Percentiles rank a stretch among this genome's conserved stretches.
Evolutionary conservation across 2,113 vertebrate genomes (phyloP).

Genomic region (Platysteira castanea): DNA sequence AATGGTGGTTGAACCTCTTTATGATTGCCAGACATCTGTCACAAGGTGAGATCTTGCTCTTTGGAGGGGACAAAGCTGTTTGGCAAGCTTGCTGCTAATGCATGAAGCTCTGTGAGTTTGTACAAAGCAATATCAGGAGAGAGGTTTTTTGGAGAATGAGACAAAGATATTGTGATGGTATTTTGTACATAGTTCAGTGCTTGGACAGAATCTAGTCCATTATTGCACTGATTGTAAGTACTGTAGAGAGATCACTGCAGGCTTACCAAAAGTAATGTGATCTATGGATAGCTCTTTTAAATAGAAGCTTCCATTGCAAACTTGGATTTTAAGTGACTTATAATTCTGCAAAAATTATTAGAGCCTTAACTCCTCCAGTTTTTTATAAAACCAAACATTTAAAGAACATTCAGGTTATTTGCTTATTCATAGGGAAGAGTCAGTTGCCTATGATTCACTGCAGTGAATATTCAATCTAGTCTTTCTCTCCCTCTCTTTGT

Average conservation of each 20-base stretch:
- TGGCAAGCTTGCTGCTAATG: not conserved
- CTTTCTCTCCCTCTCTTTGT: not conserved
- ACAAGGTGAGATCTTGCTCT: not conserved
- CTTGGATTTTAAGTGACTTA: not conserved
- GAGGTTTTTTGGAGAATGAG: not conserved
- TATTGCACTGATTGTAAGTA: not conserved
- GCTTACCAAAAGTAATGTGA: not conserved
- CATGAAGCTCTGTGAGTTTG: not conserved
- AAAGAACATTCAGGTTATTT: not conserved
- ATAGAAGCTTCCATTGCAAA: not conserved
- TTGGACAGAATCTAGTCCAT: not conserved
- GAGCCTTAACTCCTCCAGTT: not conserved
- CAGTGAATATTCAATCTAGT: not conserved
- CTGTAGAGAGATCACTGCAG: not conserved
- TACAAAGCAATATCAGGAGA: not conserved
- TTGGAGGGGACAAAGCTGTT: not conserved
- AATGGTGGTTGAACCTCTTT: not conserved
- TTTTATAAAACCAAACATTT: not conserved
- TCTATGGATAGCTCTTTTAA: not conserved
- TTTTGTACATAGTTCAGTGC: not conserved
- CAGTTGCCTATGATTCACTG: conserved; percentile 1
- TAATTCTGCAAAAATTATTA: not conserved
- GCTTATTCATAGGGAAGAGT: not conserved
- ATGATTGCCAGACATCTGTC: not conserved
- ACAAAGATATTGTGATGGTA: not conserved